Percentiles rank a stretch among this genome's conserved stretches.
Evolutionary conservation across 2,113 vertebrate genomes (phyloP).

Genomic region (Ailurus styani): DNA sequence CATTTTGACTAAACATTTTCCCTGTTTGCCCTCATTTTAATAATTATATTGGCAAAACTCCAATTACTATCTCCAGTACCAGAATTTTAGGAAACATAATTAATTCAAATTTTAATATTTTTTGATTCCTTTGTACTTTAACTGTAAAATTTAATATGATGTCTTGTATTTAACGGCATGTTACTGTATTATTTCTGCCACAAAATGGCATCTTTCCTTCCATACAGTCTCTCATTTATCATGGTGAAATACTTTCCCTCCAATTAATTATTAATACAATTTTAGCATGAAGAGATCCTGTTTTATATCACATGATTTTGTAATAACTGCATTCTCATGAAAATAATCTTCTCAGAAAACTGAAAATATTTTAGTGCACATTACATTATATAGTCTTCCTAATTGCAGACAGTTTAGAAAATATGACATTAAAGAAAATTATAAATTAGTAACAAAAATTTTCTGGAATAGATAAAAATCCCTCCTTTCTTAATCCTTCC

Average conservation of each 20-base stretch:
- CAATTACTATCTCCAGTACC: slow-evolving; percentile 12
- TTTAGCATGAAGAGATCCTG: slow-evolving; percentile 66
- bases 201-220: slow-evolving; percentile 50
- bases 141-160: slow-evolving; percentile 56
- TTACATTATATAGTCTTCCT: slow-evolving; percentile 43
- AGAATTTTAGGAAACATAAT: slow-evolving; percentile 35
- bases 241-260: slow-evolving; percentile 64
- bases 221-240: slow-evolving; percentile 63
- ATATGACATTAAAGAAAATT: slow-evolving; percentile 29
- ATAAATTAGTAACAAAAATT: slow-evolving; percentile 8
- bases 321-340: slow-evolving; percentile 47
- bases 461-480: neutral
- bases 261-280: slow-evolving; percentile 74
- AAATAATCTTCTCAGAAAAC: slow-evolving; percentile 57
- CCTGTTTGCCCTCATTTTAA: neutral
- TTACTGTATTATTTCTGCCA: slow-evolving; percentile 66
- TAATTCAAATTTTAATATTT: slow-evolving; percentile 60
- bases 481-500: neutral
- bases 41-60: slow-evolving; percentile 34
- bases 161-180: slow-evolving; percentile 36
- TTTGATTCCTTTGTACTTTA: slow-evolving; percentile 59
- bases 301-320: slow-evolving; percentile 63
- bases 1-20: slow-evolving; percentile 5
- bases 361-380: slow-evolving; percentile 35
- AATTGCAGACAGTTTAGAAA: slow-evolving; percentile 42